Base-by-base conservation (phyloP, 2,113 vertebrate genomes). In the Eretmochelys imbricata region DNA sequence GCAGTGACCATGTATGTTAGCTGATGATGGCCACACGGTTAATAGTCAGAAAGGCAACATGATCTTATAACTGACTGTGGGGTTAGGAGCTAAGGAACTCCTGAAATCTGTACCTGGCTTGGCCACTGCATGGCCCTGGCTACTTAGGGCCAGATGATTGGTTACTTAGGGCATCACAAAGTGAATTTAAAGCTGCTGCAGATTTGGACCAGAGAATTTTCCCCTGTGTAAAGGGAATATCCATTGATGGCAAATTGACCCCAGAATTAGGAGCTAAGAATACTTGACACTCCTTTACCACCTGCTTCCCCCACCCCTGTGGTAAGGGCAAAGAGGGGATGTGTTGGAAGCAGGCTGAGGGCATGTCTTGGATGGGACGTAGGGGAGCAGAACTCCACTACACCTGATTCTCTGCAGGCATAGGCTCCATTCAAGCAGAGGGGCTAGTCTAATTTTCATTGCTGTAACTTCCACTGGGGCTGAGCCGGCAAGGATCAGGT, bases 371-470 rank as follows among this genome's bases (percentile, higher is more conserved):
- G 38, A 62, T 29, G 84, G 76, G 72, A 29, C 5, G 82, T 53
- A 25, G 5, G 53, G 90, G 72, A 92, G 49, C 83, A 53, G 87
- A 91, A 55, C 59, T 19, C 90, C 80, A 50, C 38, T 42, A 53
- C 72, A 95, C 81, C 89, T 93, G 94, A 92, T 55, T 84, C 86
- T 48, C 72, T 88, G 88, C 79, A 92, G 46, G 14, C 0, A 0
- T 82, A 54, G 82, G 46, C 38, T 95, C 78, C 94, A 83, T 83
- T 94, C 53, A 55, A 87, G 27, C 88, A 75, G 93, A 96, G 95
- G 94, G 96, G 85, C 91, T 95, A 62, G 96, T 87, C 94, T 31
- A 59, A 13, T 59, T 83, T 96, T 72, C 85, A 89, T 83, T 97
- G 87, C 85, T 96, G 65, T 53, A 82, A 59, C 76, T 93, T 94